Percentiles rank a stretch among this genome's conserved stretches.
These are phyloP conservation scores for Melanargia galathea DNA, from an alignment of 2,888 invertebrate genomes.

Conservation along the genomic window DNA sequence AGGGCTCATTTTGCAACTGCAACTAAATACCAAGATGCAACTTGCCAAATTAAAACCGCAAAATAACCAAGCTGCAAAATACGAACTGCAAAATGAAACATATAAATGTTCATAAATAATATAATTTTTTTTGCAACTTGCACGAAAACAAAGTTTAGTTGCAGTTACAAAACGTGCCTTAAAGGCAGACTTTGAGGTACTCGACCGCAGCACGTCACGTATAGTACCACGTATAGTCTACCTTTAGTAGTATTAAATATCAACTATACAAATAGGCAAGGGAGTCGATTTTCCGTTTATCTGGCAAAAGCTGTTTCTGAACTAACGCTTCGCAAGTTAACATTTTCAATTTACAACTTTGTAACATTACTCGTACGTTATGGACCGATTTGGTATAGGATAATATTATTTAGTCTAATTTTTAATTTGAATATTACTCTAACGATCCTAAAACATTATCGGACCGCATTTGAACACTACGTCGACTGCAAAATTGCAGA, in stretches of 20 bases:
- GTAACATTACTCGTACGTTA: conserved; percentile 21
- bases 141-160: neutral
- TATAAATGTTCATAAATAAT: neutral
- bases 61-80: neutral
- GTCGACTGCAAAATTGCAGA: too few species aligned
- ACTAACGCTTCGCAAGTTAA: conserved; percentile 1
- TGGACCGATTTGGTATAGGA: conserved; percentile 2
- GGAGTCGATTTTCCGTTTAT: neutral
- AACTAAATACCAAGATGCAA: neutral
- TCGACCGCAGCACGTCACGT: too few species aligned
- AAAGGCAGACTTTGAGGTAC: too few species aligned
- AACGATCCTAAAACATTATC: too few species aligned
- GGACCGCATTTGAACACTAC: too few species aligned
- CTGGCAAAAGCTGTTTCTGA: neutral
- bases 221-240: too few species aligned
- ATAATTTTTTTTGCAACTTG: neutral
- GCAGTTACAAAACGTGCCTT: conserved; percentile 9
- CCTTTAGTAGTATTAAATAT: neutral
- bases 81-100: too few species aligned
- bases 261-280: neutral
- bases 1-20: neutral
- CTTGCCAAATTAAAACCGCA: neutral
- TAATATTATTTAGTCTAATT: neutral
- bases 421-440: neutral
- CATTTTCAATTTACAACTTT: conserved; percentile 15